Conservation (phyloP, 35 echinoderm and acorn worm genomes). For the Holothuria glaberrima region DNA sequence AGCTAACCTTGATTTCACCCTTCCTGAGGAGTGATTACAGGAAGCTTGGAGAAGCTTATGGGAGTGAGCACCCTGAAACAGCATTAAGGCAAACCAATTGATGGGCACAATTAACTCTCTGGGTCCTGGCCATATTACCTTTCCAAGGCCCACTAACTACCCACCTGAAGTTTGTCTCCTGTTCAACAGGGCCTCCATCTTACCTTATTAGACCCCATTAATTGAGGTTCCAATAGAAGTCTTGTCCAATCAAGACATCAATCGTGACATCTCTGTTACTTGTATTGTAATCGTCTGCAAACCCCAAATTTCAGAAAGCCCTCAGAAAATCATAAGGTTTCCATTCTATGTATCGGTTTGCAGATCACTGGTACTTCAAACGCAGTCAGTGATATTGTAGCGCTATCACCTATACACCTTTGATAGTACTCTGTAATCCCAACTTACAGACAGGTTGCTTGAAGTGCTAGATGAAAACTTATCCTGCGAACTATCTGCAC, state of each 20-base stretch:
- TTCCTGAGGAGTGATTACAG: too few relatives aligned
- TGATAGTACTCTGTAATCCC: too few relatives aligned
- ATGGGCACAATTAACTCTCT: too few relatives aligned
- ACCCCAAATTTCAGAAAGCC: too few relatives aligned
- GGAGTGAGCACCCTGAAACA: neutral
- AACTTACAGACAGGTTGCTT: too few relatives aligned
- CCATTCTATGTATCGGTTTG: neutral
- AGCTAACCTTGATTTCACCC: too few relatives aligned
- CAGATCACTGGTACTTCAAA: slow-evolving; percentile 19
- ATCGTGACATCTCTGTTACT: neutral
- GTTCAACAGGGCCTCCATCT: neutral
- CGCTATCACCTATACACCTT: neutral
- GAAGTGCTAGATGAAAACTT: too few relatives aligned
- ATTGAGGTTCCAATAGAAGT: neutral
- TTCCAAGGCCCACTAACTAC: neutral
- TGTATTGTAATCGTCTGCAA: neutral
- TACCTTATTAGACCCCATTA: neutral
- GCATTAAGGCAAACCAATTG: slow-evolving; percentile 33
- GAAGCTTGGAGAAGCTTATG: too few relatives aligned
- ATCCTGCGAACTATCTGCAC: too few relatives aligned
- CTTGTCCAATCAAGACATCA: neutral
- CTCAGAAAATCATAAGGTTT: too few relatives aligned
- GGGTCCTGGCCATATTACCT: neutral
- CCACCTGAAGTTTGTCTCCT: slow-evolving; percentile 1
- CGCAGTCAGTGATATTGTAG: neutral